Evolutionary conservation across 37 sponge, comb jelly and placozoan species (phyloP).

Genomic region (Halichondria panicea): DNA sequence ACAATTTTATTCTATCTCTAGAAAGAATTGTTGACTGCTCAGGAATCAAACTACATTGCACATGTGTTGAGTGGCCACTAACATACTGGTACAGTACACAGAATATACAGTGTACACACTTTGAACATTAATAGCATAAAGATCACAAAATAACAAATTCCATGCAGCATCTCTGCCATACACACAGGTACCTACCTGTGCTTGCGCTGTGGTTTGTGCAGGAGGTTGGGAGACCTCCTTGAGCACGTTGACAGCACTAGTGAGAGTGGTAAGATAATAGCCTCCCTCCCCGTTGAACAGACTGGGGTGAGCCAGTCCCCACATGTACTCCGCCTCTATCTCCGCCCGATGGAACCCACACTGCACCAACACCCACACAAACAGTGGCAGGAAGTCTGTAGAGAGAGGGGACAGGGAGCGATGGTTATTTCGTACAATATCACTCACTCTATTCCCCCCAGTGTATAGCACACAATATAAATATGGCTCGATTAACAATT

Average conservation of each 20-base stretch:
- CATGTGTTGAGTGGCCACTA: too few species aligned
- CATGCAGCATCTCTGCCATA: too few species aligned
- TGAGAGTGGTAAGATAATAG: slow-evolving; percentile 94
- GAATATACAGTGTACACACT: too few species aligned
- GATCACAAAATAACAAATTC: too few species aligned
- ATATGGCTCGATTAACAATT: too few species aligned
- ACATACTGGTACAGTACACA: too few species aligned
- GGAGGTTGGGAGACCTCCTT: slow-evolving; percentile 42
- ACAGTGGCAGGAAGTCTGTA: slow-evolving; percentile 91
- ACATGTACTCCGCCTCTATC: slow-evolving; percentile 92
- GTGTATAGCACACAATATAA: too few species aligned
- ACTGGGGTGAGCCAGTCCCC: slow-evolving; percentile 87
- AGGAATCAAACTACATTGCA: too few species aligned
- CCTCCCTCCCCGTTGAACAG: slow-evolving; percentile 92
- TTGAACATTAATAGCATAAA: too few species aligned
- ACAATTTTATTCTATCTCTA: background rate
- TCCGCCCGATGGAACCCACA: slow-evolving; percentile 69
- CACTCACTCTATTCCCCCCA: too few species aligned
- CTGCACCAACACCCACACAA: slow-evolving; percentile 89
- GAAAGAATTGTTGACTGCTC: background rate
- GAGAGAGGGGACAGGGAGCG: background rate
- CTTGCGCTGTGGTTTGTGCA: background rate
- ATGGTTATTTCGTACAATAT: too few species aligned
- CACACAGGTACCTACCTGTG: too few species aligned
- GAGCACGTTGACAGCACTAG: slow-evolving; percentile 80